Evolutionary conservation across 2,113 vertebrate species (phyloP), one percentile per base, ranked within the genome.

Genomic region (Calyptommatus sinebrachiatus): DNA sequence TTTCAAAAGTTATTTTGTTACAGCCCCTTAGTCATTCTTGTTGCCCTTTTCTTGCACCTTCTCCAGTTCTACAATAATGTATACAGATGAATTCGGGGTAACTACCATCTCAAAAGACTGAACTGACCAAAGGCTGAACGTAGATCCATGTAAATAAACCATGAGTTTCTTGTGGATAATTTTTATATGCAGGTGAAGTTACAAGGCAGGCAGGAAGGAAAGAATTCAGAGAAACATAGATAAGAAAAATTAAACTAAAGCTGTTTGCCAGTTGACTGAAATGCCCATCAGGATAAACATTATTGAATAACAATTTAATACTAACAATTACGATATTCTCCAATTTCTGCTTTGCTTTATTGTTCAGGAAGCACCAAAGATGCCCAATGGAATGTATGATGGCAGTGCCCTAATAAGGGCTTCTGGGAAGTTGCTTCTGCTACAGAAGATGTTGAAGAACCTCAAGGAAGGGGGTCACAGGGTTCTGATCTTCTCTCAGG

Each of bases 381-480:
- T 99, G 96, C 97, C 98, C 53, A 99, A 98, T 81, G 98, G 98
- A 85, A 99, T 99, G 98, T 99, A 98, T 73, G 98, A 99, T 86
- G 98, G 98, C 66, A 95, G 94, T 63, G 92, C 97, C 69, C 95
- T 99, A 66, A 99, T 97, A 87, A 95, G 97, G 91, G 93, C 97
- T 28, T 97, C 98, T 82, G 98, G 98, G 79, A 99, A 99, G 87
- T 88, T 99, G 76, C 78, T 96, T 91, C 93, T 99, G 85, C 94
- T 99, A 16, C 97, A 96, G 91, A 99, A 99, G 91, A 99, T 99
- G 98, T 95, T 99, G 83, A 97, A 93, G 87, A 99, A 96, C 87
- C 94, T 99, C 73, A 99, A 99, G 84, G 97, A 97, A 48, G 97
- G 96, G 22, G 98, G 98, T 35, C 98, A 99, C 90, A 95, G 98